phyloP scores from a whole-genome alignment of 2,888 invertebrate genomes.

The Ochropleura leucogaster region DNA sequence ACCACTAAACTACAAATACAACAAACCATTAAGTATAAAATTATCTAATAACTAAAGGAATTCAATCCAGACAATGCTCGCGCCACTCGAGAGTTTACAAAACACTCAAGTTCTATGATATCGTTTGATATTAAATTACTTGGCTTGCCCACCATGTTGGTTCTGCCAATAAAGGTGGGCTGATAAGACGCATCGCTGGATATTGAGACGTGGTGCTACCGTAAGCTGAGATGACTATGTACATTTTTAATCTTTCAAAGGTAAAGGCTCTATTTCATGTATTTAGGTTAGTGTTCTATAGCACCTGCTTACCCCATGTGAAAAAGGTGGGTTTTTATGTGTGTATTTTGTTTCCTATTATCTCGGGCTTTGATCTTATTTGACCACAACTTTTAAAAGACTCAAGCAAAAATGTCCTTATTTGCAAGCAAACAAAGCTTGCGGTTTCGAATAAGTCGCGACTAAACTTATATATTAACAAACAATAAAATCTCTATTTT shows the following conservation, averaged over 20 bases:
- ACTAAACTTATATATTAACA: background rate
- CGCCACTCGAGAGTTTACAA: constrained; percentile 56
- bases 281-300: background rate
- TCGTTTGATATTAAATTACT: constrained; percentile 68
- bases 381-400: background rate
- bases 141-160: constrained; percentile 56
- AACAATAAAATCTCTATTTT: background rate
- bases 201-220: constrained; percentile 52
- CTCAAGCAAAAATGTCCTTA: constrained; percentile 7
- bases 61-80: constrained; percentile 44
- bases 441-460: constrained; percentile 15
- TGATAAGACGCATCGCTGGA: constrained; percentile 73
- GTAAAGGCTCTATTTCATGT: background rate
- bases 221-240: constrained; percentile 31
- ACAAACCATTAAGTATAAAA: background rate
- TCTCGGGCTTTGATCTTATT: background rate
- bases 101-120: constrained; percentile 64
- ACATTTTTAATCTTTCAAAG: constrained; percentile 2
- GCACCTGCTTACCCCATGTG: background rate
- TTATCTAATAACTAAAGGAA: constrained; percentile 43
- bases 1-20: constrained; percentile 14
- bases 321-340: background rate
- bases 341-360: background rate
- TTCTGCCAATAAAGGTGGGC: constrained; percentile 68
- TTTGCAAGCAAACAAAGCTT: constrained; percentile 12